These are phyloP conservation scores for Anagyrus pseudococci DNA, from an alignment of 2,888 invertebrate genomes.

Conservation along the genomic window DNA sequence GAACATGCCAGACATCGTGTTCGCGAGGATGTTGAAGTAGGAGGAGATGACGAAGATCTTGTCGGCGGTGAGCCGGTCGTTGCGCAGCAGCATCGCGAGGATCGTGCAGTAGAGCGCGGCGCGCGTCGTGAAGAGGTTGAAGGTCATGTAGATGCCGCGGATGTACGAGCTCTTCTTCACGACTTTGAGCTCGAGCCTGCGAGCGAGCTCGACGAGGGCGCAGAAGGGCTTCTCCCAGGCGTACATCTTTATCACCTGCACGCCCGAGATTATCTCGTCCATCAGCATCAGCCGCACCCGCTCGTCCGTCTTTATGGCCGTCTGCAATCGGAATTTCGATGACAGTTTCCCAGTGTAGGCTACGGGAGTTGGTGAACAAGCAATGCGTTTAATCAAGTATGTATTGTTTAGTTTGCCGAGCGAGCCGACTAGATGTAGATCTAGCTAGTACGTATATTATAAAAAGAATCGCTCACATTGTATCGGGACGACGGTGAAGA, in stretches of 20 bases:
- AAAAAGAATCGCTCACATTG: constrained; percentile 67
- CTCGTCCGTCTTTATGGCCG: constrained; percentile 72
- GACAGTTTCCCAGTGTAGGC: constrained; percentile 59
- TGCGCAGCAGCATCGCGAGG: constrained; percentile 71
- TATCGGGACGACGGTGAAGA: constrained; percentile 85
- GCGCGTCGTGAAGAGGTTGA: constrained; percentile 82
- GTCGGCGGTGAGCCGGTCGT: constrained; percentile 74
- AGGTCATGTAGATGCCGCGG: constrained; percentile 74
- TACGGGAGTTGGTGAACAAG: no score
- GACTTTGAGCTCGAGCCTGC: constrained; percentile 65
- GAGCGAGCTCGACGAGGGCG: constrained; percentile 67
- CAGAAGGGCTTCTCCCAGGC: constrained; percentile 79
- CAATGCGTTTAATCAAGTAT: no score
- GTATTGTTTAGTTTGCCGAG: no score
- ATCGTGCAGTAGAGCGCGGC: constrained; percentile 80
- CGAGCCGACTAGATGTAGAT: no score
- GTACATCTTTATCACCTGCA: constrained; percentile 81
- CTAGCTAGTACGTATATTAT: neutral
- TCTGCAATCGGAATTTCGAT: constrained; percentile 64
- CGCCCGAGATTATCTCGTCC: constrained; percentile 79
- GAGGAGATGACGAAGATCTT: constrained; percentile 68
- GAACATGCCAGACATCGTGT: constrained; percentile 68
- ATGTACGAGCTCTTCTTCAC: constrained; percentile 71
- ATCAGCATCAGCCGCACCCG: constrained; percentile 80
- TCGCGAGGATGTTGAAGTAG: constrained; percentile 65